phyloP scores from a whole-genome alignment of 2,888 invertebrate species.

The Toxonevra muliebris region DNA sequence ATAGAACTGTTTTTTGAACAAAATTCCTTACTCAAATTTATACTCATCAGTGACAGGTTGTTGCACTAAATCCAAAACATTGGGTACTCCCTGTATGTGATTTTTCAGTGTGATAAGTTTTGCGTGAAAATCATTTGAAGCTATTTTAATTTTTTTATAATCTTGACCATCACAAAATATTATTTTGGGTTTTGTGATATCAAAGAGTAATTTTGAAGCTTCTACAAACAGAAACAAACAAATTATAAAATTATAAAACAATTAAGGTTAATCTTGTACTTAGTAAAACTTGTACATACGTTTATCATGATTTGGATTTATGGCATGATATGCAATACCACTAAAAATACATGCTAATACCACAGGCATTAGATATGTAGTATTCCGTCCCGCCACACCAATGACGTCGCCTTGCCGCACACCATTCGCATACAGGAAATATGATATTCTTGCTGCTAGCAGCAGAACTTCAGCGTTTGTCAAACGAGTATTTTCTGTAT shows the following conservation, averaged over 20 bases:
- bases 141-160: conserved; percentile 43
- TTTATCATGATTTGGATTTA: conserved; percentile 46
- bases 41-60: conserved; percentile 32
- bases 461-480: conserved; percentile 44
- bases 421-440: conserved; percentile 41
- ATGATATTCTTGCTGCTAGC: conserved; percentile 46
- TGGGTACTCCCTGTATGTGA: conserved; percentile 29
- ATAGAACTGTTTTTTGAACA: neutral
- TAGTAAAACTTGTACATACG: conserved; percentile 22
- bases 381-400: conserved; percentile 51
- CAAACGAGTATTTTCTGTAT: conserved; percentile 44
- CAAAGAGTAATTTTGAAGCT: conserved; percentile 3
- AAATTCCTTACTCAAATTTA: conserved; percentile 31
- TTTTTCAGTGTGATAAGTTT: conserved; percentile 35
- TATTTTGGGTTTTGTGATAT: conserved; percentile 48
- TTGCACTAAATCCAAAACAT: conserved; percentile 34
- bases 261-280: conserved; percentile 18
- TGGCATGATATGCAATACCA: conserved; percentile 50
- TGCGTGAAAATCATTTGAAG: conserved; percentile 35
- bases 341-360: conserved; percentile 54
- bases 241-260: conserved; percentile 8
- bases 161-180: conserved; percentile 52
- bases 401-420: conserved; percentile 46
- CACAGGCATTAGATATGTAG: conserved; percentile 47
- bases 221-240: neutral